phyloP scores from a whole-genome alignment of 2,113 vertebrate species.

The Marcusenius ussheri region DNA sequence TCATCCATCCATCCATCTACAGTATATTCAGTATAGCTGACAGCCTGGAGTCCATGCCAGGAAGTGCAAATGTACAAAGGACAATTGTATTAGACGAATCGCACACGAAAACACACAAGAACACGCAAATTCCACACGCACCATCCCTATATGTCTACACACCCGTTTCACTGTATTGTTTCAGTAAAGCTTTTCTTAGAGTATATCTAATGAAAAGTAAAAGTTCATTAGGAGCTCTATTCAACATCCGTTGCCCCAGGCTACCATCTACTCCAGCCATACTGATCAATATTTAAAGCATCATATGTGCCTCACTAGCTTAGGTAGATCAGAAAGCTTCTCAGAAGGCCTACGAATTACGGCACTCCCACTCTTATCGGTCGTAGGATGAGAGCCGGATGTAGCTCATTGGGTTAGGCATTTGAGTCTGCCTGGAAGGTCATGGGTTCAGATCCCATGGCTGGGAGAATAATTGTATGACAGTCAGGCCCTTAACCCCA shows the following conservation, averaged over 20 bases:
- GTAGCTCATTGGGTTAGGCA: not conserved
- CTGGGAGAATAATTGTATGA: not conserved
- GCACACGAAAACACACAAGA: not conserved
- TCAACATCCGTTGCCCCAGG: slow-evolving; percentile 41
- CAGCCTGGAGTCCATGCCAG: not conserved
- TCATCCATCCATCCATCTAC: not conserved
- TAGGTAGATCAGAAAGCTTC: slow-evolving; percentile 53
- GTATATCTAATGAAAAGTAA: not conserved
- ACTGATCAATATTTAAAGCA: slow-evolving; percentile 51
- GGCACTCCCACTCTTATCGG: not conserved
- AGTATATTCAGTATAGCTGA: not conserved
- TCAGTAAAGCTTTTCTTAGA: not conserved
- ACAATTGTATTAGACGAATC: not conserved
- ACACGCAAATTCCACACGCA: not conserved
- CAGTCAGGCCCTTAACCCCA: not conserved
- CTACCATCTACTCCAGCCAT: slow-evolving; percentile 52
- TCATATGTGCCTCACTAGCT: slow-evolving; percentile 61
- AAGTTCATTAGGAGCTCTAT: not conserved
- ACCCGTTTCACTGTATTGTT: not conserved
- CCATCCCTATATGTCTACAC: not conserved
- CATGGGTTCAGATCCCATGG: not conserved
- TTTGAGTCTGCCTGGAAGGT: not conserved
- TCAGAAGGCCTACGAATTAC: slow-evolving; percentile 36
- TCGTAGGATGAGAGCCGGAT: not conserved
- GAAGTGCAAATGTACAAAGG: not conserved